phyloP scores from a whole-genome alignment of 2,113 vertebrate genomes.

The Peucedramus taeniatus region DNA sequence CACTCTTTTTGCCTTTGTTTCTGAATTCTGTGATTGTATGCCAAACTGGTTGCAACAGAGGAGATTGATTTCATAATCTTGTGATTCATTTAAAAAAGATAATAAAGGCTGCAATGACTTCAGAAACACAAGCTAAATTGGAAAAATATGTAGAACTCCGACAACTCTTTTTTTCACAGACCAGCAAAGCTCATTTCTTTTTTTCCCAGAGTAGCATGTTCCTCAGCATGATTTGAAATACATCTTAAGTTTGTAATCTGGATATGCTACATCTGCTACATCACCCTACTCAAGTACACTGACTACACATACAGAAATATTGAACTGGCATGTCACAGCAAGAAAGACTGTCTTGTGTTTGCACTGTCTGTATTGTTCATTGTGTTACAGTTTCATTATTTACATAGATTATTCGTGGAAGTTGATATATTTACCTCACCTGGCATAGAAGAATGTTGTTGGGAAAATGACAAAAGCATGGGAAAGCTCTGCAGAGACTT shows the following conservation, averaged over 20 bases:
- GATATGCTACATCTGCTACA: not conserved
- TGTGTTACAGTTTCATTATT: not conserved
- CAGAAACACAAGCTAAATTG: not conserved
- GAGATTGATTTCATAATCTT: not conserved
- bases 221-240: not conserved
- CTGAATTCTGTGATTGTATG: not conserved
- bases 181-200: not conserved
- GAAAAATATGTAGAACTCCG: not conserved
- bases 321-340: not conserved
- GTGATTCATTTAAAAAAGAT: not conserved
- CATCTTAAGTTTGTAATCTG: not conserved
- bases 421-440: not conserved
- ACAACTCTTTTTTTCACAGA: not conserved
- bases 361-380: not conserved
- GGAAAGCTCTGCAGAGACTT: not conserved
- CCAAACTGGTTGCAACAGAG: not conserved
- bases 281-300: not conserved
- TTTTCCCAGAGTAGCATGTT: not conserved
- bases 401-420: not conserved
- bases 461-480: not conserved
- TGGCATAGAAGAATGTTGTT: not conserved
- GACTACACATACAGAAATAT: not conserved
- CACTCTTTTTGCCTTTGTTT: not conserved
- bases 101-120: not conserved
- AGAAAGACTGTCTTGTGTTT: not conserved